Evolutionary conservation across 2,888 invertebrate genomes (phyloP).

Genomic region (Bellardia bayeri): DNA sequence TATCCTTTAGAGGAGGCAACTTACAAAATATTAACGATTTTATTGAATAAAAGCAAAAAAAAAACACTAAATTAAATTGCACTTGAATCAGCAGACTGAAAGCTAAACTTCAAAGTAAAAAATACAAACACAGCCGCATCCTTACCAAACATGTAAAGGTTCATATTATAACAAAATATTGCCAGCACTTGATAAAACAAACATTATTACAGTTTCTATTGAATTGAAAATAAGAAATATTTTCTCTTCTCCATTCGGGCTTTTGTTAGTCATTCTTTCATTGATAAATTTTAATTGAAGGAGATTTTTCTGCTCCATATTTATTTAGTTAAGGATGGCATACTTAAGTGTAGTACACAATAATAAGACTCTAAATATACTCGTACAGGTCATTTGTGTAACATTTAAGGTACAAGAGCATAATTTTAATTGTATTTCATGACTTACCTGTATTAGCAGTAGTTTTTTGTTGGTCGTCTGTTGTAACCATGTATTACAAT

Average conservation of each 20-base stretch:
- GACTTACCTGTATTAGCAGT: conserved; percentile 78
- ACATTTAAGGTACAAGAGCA: too few relatives aligned
- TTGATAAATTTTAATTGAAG: conserved; percentile 29
- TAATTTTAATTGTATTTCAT: too few relatives aligned
- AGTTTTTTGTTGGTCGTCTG: conserved; percentile 77
- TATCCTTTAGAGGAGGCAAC: background rate
- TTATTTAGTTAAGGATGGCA: too few relatives aligned
- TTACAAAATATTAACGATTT: conserved; percentile 3
- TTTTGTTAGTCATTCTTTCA: background rate
- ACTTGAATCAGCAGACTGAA: background rate
- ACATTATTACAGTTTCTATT: conserved; percentile 39
- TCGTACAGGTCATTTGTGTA: too few relatives aligned
- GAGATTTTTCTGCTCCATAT: background rate
- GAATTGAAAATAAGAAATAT: conserved; percentile 13
- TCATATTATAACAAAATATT: conserved; percentile 4
- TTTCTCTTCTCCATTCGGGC: background rate
- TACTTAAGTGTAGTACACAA: too few relatives aligned
- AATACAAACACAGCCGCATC: background rate
- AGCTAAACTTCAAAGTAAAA: background rate
- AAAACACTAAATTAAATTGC: conserved; percentile 5
- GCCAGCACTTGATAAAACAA: conserved; percentile 64
- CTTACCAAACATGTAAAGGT: background rate
- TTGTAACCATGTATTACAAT: conserved; percentile 79
- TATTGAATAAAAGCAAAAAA: background rate
- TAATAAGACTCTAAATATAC: too few relatives aligned